Evolutionary conservation across 2,888 invertebrate genomes (phyloP), one percentile per base, ranked within the genome.

Genomic region (Tetanocera ferruginea): DNA sequence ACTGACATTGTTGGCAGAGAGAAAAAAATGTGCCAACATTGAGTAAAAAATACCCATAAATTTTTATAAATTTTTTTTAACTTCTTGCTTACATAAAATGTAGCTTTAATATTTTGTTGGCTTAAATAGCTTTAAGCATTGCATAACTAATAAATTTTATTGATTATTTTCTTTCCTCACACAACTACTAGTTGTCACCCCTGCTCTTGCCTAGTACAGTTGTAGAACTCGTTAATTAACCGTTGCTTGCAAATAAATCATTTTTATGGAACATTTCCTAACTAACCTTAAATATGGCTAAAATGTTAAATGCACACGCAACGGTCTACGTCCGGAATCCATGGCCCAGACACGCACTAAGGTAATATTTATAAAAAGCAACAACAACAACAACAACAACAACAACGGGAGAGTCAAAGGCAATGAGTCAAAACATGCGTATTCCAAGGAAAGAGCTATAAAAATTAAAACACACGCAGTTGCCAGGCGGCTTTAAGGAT

Each of bases 201-300:
- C 55, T 34, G 8, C 37, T 4, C 37, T 4, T 23, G 19, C 43
- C 43, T 6, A 37, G 37, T n/a, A n/a, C 43, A 3, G 43, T 2
- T 43, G 43, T 43, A 6, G 6, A 14, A 51, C 43, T 66, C 9
- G 34, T 34, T 67, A 75, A 75, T 75, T 75, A 75, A 67, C 75
- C 55, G 23, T 43, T 52, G 67, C 75, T 72, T 34, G 66, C 51
- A 43, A 67, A 75, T 86, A 85, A 86, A 86, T 86, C 86, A 86
- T 85, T 85, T 86, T 86, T 85, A 86, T 86, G 84, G 83, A 85
- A 85, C 85, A 82, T 86, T 86, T 84, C 83, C 82, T 78, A 76
- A 78, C 72, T 80, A 81, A 78, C 70, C 37, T 72, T 79, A 75
- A 62, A 49, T 28, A 74, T 62, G 19, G 23, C 43, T 28, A 62